These are phyloP conservation scores for Amorpha juglandis DNA, from an alignment of 2,888 invertebrate genomes.

Conservation along the genomic window DNA sequence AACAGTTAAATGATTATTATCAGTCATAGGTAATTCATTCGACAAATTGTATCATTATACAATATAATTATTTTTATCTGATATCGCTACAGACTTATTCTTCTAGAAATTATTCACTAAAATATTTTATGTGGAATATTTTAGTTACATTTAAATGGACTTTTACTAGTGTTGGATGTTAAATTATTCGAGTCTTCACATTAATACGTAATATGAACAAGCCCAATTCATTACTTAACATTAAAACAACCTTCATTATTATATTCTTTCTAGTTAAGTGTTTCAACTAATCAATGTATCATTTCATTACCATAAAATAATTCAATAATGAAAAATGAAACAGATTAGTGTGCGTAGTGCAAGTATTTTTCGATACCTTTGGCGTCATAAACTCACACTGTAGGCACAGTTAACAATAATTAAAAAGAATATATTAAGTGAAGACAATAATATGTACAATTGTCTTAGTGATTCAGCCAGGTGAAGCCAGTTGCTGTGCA, in stretches of 20 bases:
- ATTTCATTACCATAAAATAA: neutral
- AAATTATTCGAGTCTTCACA: constrained; percentile 13
- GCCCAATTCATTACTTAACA: constrained; percentile 12
- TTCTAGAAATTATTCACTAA: constrained; percentile 14
- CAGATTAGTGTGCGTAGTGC: too few relatives aligned
- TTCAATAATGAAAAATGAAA: too few relatives aligned
- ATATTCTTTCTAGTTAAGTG: neutral
- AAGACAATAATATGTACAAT: neutral
- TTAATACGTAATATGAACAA: constrained; percentile 10
- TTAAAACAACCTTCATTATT: neutral
- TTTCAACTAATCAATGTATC: neutral
- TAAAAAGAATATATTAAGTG: neutral
- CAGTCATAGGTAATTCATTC: constrained; percentile 22
- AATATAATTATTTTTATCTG: constrained; percentile 12
- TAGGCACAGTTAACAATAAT: neutral
- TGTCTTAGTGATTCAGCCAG: constrained; percentile 10
- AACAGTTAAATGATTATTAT: constrained; percentile 17
- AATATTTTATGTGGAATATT: constrained; percentile 10
- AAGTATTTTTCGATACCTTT: too few relatives aligned
- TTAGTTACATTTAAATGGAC: constrained; percentile 9
- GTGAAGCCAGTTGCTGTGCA: neutral
- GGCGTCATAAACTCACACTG: too few relatives aligned
- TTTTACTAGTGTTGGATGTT: constrained; percentile 14
- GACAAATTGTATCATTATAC: constrained; percentile 17
- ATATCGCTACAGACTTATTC: constrained; percentile 12